Percentiles rank a stretch among this genome's conserved stretches.
Evolutionary conservation across 2,113 vertebrate genomes (phyloP).

Genomic region (Rhabdomys dilectus): DNA sequence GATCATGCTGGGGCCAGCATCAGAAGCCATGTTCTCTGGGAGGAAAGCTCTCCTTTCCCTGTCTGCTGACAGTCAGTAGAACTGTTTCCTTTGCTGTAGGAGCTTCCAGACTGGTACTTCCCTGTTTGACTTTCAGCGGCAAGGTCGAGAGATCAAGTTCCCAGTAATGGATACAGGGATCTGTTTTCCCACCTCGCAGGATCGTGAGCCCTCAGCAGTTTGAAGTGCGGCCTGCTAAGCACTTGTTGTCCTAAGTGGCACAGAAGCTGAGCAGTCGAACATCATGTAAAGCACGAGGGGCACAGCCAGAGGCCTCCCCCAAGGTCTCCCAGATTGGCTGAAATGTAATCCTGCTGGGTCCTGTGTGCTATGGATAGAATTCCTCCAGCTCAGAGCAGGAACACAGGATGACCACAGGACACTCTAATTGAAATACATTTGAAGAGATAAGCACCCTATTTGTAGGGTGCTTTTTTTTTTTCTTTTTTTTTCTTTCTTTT

Average conservation of each 20-base stretch:
- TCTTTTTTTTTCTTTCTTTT: too few relatives aligned
- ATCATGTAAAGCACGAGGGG: background rate
- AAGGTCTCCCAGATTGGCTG: fast-evolving
- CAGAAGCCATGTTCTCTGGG: fast-evolving
- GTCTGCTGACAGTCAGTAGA: fast-evolving
- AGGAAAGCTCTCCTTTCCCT: background rate
- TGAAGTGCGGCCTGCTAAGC: background rate
- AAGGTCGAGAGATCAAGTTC: slow-evolving; percentile 55
- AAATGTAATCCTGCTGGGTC: fast-evolving
- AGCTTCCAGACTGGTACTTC: background rate
- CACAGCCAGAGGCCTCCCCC: fast-evolving
- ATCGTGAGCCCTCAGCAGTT: background rate
- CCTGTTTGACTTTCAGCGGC: slow-evolving; percentile 33
- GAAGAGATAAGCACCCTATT: background rate
- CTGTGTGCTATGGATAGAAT: fast-evolving
- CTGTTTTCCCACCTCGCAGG: background rate
- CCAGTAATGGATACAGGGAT: slow-evolving; percentile 24
- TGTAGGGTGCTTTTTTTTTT: fast-evolving
- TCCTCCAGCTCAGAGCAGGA: background rate
- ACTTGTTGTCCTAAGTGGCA: background rate
- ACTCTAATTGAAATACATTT: background rate
- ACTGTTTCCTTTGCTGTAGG: too few relatives aligned
- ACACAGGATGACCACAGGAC: fast-evolving
- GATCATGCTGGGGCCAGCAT: fast-evolving
- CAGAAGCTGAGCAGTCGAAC: background rate